Evolutionary conservation across 1,140 invertebrate genomes (phyloP).

Genomic region (Tetragnatha versicolor): DNA sequence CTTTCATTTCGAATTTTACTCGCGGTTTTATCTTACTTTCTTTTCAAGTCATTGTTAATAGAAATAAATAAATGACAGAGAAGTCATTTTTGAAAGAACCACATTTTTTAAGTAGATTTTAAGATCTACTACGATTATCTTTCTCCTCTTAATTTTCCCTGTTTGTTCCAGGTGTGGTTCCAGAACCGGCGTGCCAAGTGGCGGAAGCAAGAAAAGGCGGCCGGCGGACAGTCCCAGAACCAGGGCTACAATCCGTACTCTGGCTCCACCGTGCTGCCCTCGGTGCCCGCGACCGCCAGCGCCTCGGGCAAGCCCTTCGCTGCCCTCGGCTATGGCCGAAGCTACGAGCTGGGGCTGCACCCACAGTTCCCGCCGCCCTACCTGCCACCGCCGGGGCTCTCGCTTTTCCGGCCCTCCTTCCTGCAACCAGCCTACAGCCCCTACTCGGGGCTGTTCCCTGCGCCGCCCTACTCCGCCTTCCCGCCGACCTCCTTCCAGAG

Average conservation of each 20-base stretch:
- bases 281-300: constrained; percentile 22
- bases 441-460: constrained; percentile 35
- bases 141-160: no score
- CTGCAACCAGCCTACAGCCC: constrained; percentile 34
- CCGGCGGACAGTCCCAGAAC: constrained; percentile 33
- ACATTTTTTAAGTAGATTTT: no score
- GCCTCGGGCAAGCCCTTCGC: constrained; percentile 32
- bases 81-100: no score
- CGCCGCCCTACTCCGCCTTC: constrained; percentile 42
- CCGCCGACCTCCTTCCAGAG: constrained; percentile 79
- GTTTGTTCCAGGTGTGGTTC: constrained; percentile 94
- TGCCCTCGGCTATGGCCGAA: constrained; percentile 35
- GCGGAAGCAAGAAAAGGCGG: constrained; percentile 72
- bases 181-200: constrained; percentile 93
- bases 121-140: no score
- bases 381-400: constrained; percentile 22
- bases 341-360: constrained; percentile 33
- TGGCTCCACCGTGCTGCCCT: constrained; percentile 37
- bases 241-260: constrained; percentile 54
- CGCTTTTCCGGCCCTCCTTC: constrained; percentile 36
- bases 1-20: no score
- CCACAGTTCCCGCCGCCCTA: constrained; percentile 33
- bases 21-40: no score
- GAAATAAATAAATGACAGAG: no score
- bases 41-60: no score